Conservation (phyloP, 2,888 invertebrate genomes). For the Acanthococcus lagerstroemiae region DNA sequence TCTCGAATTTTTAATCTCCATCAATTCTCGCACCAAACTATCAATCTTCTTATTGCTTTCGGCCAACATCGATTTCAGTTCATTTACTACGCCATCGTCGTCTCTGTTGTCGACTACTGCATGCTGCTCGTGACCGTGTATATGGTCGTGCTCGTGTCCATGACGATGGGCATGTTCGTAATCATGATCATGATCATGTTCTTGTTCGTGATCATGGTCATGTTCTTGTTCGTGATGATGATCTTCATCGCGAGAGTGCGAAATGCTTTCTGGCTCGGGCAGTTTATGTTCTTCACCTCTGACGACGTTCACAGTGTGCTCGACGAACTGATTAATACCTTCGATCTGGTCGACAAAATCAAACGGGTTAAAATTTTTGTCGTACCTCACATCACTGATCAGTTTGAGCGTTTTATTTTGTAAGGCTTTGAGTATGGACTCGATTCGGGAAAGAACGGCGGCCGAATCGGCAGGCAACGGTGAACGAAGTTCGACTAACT, state of each 20-base stretch:
- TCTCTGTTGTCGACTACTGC: neutral
- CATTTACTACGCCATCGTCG: neutral
- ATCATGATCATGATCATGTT: neutral
- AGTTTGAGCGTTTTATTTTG: constrained; percentile 6
- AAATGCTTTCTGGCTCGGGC: neutral
- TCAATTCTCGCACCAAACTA: constrained; percentile 10
- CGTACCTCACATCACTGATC: constrained; percentile 16
- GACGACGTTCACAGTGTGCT: neutral
- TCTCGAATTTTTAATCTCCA: constrained; percentile 11
- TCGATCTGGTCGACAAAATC: constrained; percentile 23
- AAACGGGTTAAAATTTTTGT: neutral
- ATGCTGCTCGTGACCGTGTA: neutral
- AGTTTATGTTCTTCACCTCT: neutral
- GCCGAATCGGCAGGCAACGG: neutral
- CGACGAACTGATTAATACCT: constrained; percentile 9
- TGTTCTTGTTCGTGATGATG: neutral
- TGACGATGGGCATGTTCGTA: constrained; percentile 4
- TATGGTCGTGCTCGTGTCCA: neutral
- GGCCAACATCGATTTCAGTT: constrained; percentile 8
- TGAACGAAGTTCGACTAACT: neutral
- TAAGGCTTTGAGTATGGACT: neutral
- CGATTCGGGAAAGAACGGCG: neutral
- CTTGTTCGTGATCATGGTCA: neutral
- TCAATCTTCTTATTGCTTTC: constrained; percentile 23
- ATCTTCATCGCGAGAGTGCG: neutral